Base-by-base conservation (phyloP, 1,140 invertebrate genomes). In the Leptopilina boulardi region DNA sequence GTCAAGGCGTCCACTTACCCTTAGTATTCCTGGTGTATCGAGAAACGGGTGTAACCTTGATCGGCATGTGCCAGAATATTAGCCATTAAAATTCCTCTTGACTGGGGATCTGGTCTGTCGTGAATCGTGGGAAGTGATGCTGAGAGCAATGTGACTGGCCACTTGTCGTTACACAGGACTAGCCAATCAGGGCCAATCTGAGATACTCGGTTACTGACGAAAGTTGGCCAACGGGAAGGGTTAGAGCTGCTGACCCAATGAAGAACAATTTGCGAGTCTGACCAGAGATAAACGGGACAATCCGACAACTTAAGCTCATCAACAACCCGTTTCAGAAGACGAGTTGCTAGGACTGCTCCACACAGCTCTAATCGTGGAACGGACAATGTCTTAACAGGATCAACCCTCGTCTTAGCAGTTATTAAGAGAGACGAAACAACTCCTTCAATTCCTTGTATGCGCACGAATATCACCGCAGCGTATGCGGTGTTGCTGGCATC, bases 141-240 rank as follows among this genome's bases (percentile, higher is more conserved):
- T 9, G 41, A n/a, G n/a, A n/a, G n/a, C n/a, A n/a, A n/a, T n/a
- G n/a, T n/a, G n/a, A n/a, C n/a, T n/a, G n/a, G n/a, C n/a, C n/a
- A n/a, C n/a, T n/a, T n/a, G n/a, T n/a, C n/a, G n/a, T n/a, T n/a
- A n/a, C n/a, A n/a, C 86, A 4, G 86, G 84, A 66, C 87, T 88
- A 0, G 66, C 86, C 86, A 88, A 26, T 51, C 23, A 76, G 41
- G 0, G 82, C 71, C 11, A 42, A 91, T 89, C 73, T 84, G 74
- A 3, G 80, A 73, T 0, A 90, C 82, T 59, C 89, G 70, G 74
- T 89, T 89, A 2, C 84, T 85, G 5, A 90, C 86, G 78, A 87
- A 91, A 11, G 81, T 83, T 42, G 86, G 84, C 77, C 85, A 86
- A 18, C 76, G 76, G 11, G 21, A 13, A 2, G 87, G 79, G 10